phyloP scores from a whole-genome alignment of 2,888 invertebrate species.

The Oligia strigilis region DNA sequence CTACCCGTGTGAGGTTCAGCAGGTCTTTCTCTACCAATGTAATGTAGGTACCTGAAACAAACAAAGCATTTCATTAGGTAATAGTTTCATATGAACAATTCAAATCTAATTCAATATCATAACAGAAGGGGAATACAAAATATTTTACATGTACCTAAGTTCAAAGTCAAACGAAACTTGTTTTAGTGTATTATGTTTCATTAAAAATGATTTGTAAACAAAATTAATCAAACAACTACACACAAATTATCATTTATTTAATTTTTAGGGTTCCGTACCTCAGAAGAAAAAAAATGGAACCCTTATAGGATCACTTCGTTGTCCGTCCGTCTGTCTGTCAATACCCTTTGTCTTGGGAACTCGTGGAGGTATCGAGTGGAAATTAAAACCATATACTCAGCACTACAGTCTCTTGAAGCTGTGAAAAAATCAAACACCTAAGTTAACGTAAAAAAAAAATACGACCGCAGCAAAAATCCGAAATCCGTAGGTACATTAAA shows the following conservation, averaged over 20 bases:
- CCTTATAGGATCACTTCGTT: too few species aligned
- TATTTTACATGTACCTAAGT: not conserved
- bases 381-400: too few species aligned
- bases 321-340: too few species aligned
- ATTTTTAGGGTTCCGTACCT: too few species aligned
- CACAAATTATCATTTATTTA: not conserved
- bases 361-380: too few species aligned
- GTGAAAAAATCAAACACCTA: too few species aligned
- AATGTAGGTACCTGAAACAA: slow-evolving; percentile 49
- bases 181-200: not conserved
- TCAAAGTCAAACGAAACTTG: not conserved
- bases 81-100: not conserved
- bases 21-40: not conserved
- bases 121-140: not conserved
- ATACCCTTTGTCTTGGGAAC: too few species aligned
- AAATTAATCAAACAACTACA: not conserved
- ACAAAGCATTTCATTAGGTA: slow-evolving; percentile 16
- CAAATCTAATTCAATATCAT: not conserved
- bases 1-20: not conserved
- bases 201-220: not conserved
- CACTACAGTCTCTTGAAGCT: too few species aligned
- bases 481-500: too few species aligned
- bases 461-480: too few species aligned
- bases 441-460: too few species aligned
- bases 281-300: too few species aligned